A percentile compares a stretch with the other conserved stretches of the same genome.
Conservation (phyloP, 2,113 vertebrate genomes). For the Anoplopoma fimbria region DNA sequence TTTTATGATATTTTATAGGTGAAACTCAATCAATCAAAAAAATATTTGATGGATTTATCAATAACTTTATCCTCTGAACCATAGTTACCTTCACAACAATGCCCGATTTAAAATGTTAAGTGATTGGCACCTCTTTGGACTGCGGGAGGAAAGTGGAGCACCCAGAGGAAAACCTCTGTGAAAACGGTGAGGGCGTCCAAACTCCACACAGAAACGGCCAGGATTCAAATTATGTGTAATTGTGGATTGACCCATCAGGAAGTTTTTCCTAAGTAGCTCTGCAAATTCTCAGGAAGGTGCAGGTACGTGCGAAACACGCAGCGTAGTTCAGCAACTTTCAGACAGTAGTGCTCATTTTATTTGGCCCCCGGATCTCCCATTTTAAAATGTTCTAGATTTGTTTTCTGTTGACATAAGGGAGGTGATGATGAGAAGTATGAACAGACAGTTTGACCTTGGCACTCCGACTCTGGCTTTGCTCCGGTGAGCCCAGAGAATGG, state of each 20-base stretch:
- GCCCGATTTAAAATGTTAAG: conserved; percentile 22
- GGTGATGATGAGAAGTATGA: conserved; percentile 39
- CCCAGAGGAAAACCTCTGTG: conserved; percentile 40
- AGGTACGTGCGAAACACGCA: background rate
- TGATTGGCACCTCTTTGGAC: conserved; percentile 53
- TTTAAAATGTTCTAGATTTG: conserved; percentile 23
- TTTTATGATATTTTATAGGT: background rate
- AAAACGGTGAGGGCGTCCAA: conserved; percentile 45
- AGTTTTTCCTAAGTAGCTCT: conserved; percentile 30
- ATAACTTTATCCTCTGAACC: conserved; percentile 28
- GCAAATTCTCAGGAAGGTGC: conserved; percentile 8
- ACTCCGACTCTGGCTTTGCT: conserved; percentile 62
- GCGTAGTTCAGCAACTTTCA: conserved; percentile 1
- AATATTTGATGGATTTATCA: conserved; percentile 22
- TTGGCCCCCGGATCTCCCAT: conserved; percentile 12
- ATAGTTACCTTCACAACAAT: conserved; percentile 14
- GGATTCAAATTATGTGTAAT: conserved; percentile 38
- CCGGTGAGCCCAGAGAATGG: conserved; percentile 70
- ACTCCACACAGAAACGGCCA: conserved; percentile 36
- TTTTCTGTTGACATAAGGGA: conserved; percentile 59
- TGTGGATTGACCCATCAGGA: conserved; percentile 42
- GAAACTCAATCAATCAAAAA: conserved; percentile 22
- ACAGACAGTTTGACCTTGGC: conserved; percentile 70
- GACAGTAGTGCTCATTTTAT: background rate
- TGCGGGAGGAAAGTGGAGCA: conserved; percentile 27